Evolutionary conservation across 2,797 vertebrate genomes (phyloP).

Genomic region (Synaphobranchus kaupii): DNA sequence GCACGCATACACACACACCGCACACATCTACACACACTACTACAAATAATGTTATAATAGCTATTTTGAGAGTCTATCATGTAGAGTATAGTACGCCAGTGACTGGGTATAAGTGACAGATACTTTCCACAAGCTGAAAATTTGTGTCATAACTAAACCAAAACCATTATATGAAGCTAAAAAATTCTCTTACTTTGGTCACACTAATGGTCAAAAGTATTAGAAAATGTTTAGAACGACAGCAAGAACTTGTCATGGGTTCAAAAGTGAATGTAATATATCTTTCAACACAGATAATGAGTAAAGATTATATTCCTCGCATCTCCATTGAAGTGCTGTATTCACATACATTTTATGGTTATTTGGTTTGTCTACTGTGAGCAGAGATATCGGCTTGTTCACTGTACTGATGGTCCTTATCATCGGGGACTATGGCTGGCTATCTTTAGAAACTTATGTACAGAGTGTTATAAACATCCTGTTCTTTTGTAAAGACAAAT

Average conservation of each 20-base stretch:
- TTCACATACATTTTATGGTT: constrained; percentile 4
- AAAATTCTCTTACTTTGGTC: background rate
- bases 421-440: background rate
- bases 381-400: background rate
- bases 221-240: background rate
- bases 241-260: background rate
- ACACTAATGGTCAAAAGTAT: background rate
- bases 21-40: background rate
- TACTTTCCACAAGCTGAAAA: background rate
- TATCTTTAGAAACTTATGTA: background rate
- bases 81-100: background rate
- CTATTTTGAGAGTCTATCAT: background rate
- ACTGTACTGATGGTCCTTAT: constrained; percentile 4
- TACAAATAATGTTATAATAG: no score
- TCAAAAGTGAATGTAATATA: constrained; percentile 8
- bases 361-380: background rate
- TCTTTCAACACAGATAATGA: constrained; percentile 12
- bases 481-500: constrained; percentile 1
- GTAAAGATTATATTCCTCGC: background rate
- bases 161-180: background rate
- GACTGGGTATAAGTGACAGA: background rate
- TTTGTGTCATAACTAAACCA: background rate
- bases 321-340: constrained; percentile 9
- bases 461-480: background rate
- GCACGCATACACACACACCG: background rate